Percentiles rank a stretch among this genome's conserved stretches.
phyloP scores from a whole-genome alignment of 1,140 invertebrate genomes.

The Ceratina australensis region DNA sequence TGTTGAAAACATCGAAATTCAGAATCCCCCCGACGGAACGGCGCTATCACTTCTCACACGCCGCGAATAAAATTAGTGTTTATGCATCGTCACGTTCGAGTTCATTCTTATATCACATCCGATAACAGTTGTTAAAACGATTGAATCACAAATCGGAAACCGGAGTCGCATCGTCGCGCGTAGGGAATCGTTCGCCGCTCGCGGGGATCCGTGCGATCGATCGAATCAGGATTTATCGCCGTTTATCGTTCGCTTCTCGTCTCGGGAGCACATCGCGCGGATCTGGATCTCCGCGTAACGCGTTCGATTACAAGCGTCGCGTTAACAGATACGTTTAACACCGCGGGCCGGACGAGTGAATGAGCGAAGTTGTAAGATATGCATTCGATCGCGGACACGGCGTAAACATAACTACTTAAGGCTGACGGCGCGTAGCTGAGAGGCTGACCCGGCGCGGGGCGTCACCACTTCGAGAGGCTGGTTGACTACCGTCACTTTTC shows the following conservation, averaged over 20 bases:
- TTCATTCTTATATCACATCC: not conserved
- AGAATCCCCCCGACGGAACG: no score
- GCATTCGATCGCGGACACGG: slow-evolving; percentile 45
- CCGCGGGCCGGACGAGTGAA: no score
- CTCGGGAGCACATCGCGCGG: not conserved
- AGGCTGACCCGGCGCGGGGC: slow-evolving; percentile 64
- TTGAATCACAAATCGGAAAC: not conserved
- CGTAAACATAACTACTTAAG: slow-evolving; percentile 65
- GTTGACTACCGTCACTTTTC: slow-evolving; percentile 63
- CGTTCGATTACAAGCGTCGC: not conserved
- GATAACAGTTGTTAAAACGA: not conserved
- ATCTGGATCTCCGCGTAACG: not conserved
- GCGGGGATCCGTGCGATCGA: no score
- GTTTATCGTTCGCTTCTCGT: not conserved
- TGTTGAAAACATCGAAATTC: not conserved
- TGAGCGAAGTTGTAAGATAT: slow-evolving; percentile 7
- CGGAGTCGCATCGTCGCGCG: not conserved
- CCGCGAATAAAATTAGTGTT: not conserved
- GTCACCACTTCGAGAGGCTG: slow-evolving; percentile 65
- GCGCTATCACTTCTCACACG: not conserved
- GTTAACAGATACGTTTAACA: not conserved
- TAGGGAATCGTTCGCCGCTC: no score
- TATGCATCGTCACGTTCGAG: not conserved
- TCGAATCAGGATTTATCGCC: not conserved
- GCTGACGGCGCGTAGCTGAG: slow-evolving; percentile 41